phyloP scores from a whole-genome alignment of 2,888 invertebrate species.

The Stenodema calcarata region DNA sequence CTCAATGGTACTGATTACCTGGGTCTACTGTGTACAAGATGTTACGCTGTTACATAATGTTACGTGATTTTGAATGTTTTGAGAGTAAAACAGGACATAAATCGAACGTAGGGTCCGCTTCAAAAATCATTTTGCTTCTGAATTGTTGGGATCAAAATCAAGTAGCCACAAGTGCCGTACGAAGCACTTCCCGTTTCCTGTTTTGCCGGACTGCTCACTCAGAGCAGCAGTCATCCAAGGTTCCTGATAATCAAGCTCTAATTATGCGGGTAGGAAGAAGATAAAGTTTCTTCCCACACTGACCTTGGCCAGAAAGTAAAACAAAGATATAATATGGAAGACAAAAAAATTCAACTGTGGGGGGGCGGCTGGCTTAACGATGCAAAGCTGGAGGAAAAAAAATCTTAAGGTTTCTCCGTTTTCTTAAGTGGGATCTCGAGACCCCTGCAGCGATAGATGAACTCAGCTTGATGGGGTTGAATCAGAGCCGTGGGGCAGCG shows the following conservation, averaged over 20 bases:
- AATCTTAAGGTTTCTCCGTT: not conserved
- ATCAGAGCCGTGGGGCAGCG: not conserved
- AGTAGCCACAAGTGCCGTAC: too few species aligned
- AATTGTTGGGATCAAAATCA: too few species aligned
- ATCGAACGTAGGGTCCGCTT: too few species aligned
- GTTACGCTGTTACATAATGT: too few species aligned
- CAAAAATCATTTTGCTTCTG: too few species aligned
- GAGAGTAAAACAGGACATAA: too few species aligned
- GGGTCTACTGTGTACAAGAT: too few species aligned
- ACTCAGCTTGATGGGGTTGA: not conserved
- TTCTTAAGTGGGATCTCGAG: not conserved
- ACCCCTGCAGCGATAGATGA: not conserved
- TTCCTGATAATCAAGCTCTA: not conserved
- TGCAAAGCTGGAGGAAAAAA: not conserved
- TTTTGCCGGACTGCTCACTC: not conserved
- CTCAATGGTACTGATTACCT: too few species aligned
- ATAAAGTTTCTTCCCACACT: not conserved
- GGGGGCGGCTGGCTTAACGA: not conserved
- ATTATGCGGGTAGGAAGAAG: slow-evolving; percentile 24
- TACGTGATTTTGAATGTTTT: too few species aligned
- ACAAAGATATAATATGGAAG: too few species aligned
- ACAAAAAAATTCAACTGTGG: not conserved
- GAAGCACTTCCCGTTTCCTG: not conserved
- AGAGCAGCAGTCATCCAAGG: not conserved
- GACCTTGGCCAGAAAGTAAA: not conserved